A percentile compares a stretch with the other conserved stretches of the same genome.
These are phyloP conservation scores for Macrotis lagotis DNA, from an alignment of 2,113 vertebrate species.

Conservation along the genomic window DNA sequence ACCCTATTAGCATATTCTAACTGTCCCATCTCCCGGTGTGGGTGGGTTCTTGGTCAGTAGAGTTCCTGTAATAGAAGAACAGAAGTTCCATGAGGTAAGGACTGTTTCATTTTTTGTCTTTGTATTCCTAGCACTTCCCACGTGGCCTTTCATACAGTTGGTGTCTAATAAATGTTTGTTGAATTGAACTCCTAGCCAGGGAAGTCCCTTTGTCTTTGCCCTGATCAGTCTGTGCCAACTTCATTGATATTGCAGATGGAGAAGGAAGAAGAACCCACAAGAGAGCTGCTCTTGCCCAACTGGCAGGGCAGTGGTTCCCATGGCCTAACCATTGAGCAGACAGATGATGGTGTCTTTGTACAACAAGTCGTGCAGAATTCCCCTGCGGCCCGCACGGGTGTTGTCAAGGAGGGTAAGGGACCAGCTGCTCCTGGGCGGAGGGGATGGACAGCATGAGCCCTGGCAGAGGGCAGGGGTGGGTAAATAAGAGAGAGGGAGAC, in stretches of 20 bases:
- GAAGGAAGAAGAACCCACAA: constrained; percentile 89
- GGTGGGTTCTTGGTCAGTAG: neutral
- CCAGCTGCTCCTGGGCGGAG: neutral
- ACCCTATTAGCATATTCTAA: neutral
- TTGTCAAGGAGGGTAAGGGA: constrained; percentile 92
- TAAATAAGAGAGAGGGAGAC: neutral
- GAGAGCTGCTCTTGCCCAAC: constrained; percentile 92
- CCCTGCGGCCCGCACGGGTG: constrained; percentile 90
- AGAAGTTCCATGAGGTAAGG: neutral
- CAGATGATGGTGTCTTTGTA: constrained; percentile 89
- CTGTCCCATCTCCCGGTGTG: neutral
- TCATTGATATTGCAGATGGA: constrained; percentile 85
- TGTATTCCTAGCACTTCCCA: neutral
- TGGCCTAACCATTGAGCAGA: constrained; percentile 92
- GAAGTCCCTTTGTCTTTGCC: neutral
- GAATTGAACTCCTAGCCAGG: neutral
- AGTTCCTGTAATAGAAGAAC: neutral
- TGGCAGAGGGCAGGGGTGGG: neutral
- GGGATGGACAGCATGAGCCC: neutral
- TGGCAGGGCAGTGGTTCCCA: constrained; percentile 93
- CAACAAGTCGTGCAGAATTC: constrained; percentile 92
- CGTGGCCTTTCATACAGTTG: neutral
- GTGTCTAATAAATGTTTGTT: neutral
- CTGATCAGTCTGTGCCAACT: neutral
- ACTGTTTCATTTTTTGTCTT: neutral